These are phyloP conservation scores for Epizoanthus illoricatus DNA, from an alignment of 92 coral and sea anemone genomes.

Conservation along the genomic window DNA sequence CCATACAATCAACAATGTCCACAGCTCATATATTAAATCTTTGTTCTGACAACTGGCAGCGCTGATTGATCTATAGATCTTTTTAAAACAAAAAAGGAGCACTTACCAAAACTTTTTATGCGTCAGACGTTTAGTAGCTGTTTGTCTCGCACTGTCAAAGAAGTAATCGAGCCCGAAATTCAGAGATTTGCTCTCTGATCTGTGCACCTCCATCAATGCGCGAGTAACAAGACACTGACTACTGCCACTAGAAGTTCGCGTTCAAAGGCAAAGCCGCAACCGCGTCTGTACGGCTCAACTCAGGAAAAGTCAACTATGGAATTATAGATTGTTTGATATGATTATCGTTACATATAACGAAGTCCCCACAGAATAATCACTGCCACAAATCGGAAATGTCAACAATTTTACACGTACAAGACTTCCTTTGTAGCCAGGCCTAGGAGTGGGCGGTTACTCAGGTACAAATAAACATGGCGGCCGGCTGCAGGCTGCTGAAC, in stretches of 20 bases:
- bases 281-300: neutral
- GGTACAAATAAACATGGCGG: conserved; percentile 6
- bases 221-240: neutral
- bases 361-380: neutral
- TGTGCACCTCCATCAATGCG: conserved; percentile 7
- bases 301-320: too few relatives aligned
- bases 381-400: neutral
- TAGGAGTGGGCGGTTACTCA: conserved; percentile 17
- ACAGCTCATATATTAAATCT: too few relatives aligned
- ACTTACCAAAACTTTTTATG: conserved; percentile 87
- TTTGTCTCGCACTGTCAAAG: conserved; percentile 74
- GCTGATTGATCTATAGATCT: neutral
- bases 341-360: too few relatives aligned
- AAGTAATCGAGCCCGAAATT: conserved; percentile 72
- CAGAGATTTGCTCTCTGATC: conserved; percentile 44
- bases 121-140: conserved; percentile 76
- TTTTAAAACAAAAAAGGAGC: neutral
- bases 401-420: neutral
- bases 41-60: too few relatives aligned
- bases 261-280: neutral
- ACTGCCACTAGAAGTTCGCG: too few relatives aligned
- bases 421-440: conserved; percentile 20
- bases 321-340: too few relatives aligned
- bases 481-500: neutral
- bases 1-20: too few relatives aligned